These are phyloP conservation scores for Leucoraja ocellata DNA, from an alignment of 2,797 vertebrate species.

Conservation along the genomic window DNA sequence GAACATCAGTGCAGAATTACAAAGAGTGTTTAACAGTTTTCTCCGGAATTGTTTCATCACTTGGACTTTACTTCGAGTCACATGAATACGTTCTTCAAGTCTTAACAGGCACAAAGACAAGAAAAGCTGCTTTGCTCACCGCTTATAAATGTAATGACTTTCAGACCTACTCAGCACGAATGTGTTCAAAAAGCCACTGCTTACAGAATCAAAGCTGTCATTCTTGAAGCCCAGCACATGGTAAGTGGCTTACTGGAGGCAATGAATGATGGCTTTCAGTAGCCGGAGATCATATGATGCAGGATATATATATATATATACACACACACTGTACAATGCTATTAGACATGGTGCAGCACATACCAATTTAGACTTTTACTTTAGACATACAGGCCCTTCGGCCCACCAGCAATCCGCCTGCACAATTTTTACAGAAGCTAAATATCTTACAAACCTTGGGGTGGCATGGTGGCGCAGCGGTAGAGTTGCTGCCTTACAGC, in stretches of 20 bases:
- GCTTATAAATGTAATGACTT: conserved; percentile 65
- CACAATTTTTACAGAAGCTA: too few relatives aligned
- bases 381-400: too few relatives aligned
- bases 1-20: conserved; percentile 27
- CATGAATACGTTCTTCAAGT: conserved; percentile 49
- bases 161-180: conserved; percentile 60
- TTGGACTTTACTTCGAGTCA: conserved; percentile 47
- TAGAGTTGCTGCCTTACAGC: too few relatives aligned
- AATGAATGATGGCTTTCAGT: conserved; percentile 64
- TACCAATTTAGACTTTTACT: conserved; percentile 47
- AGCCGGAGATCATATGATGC: conserved; percentile 73
- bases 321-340: conserved; percentile 58
- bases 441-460: too few relatives aligned
- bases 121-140: conserved; percentile 56
- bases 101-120: conserved; percentile 52
- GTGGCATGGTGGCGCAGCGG: too few relatives aligned
- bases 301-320: conserved; percentile 72
- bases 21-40: conserved; percentile 45
- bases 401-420: too few relatives aligned
- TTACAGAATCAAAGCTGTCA: conserved; percentile 66
- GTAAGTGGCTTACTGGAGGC: conserved; percentile 53
- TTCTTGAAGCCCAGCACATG: conserved; percentile 55
- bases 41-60: conserved; percentile 44
- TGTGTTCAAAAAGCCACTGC: conserved; percentile 63
- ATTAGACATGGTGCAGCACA: conserved; percentile 60